phyloP scores from a whole-genome alignment of 2,113 vertebrate genomes.

The Paralichthys olivaceus region DNA sequence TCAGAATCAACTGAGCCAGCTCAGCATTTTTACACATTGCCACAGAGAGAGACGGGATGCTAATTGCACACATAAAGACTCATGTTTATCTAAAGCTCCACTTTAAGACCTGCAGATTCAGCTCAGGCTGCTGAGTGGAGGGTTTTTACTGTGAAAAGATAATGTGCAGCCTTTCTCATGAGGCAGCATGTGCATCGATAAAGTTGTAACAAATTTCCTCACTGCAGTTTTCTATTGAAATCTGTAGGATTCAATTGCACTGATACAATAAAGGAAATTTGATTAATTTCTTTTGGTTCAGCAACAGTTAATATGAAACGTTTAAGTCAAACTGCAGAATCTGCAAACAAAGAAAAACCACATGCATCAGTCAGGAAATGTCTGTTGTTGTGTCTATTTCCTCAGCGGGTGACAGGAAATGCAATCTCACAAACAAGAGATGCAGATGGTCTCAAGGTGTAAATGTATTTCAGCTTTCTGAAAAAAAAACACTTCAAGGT shows the following conservation, averaged over 20 bases:
- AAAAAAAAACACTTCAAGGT: not conserved
- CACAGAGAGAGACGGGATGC: not conserved
- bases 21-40: not conserved
- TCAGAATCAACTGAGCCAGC: not conserved
- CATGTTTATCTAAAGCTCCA: not conserved
- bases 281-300: not conserved
- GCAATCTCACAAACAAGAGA: not conserved
- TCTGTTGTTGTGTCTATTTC: not conserved
- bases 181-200: not conserved
- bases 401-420: slow-evolving; percentile 12
- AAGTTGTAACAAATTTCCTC: not conserved
- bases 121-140: not conserved
- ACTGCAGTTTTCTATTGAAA: not conserved
- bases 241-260: not conserved
- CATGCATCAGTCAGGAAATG: not conserved
- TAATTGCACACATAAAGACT: not conserved
- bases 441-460: not conserved
- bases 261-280: not conserved
- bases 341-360: not conserved
- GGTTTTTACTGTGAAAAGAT: not conserved
- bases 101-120: not conserved
- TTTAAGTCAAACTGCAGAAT: not conserved
- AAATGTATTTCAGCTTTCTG: not conserved
- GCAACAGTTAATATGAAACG: not conserved
- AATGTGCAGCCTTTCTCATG: not conserved